Percentiles rank a stretch among this genome's conserved stretches.
phyloP scores from a whole-genome alignment of 2,113 vertebrate genomes.

The Sprattus sprattus region DNA sequence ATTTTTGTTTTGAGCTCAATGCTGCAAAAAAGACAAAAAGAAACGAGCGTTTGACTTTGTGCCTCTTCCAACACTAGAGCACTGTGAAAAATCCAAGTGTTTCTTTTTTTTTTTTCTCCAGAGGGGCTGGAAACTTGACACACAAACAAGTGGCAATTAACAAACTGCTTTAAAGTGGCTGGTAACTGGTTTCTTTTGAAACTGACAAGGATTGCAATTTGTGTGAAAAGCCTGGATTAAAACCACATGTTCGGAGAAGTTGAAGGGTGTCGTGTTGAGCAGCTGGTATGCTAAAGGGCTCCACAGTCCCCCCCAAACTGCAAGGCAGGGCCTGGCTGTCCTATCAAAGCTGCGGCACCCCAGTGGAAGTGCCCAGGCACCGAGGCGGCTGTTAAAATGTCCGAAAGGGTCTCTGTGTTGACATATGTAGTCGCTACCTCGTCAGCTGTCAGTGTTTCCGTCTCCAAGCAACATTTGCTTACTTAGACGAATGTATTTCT shows the following conservation, averaged over 20 bases:
- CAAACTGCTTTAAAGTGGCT: slow-evolving; percentile 52
- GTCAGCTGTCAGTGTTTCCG: neutral
- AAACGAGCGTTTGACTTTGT: neutral
- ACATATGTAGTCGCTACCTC: neutral
- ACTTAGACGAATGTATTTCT: neutral
- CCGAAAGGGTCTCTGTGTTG: neutral
- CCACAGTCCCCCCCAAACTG: neutral
- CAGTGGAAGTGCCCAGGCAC: neutral
- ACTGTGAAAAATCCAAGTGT: neutral
- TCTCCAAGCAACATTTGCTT: neutral
- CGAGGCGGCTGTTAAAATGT: neutral
- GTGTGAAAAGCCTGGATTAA: slow-evolving; percentile 58
- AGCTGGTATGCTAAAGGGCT: slow-evolving; percentile 47
- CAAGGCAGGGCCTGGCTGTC: neutral
- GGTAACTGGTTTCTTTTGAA: slow-evolving; percentile 49
- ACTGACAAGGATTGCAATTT: slow-evolving; percentile 60
- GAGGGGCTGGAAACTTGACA: slow-evolving; percentile 43
- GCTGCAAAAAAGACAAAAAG: neutral
- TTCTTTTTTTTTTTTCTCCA: neutral
- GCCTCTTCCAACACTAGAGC: slow-evolving; percentile 9
- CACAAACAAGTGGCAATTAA: slow-evolving; percentile 59
- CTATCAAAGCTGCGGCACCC: neutral
- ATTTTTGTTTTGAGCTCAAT: slow-evolving; percentile 12
- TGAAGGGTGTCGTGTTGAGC: slow-evolving; percentile 35
- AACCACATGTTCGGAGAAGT: slow-evolving; percentile 59